Base-by-base conservation (phyloP, 2,113 vertebrate species). In the Nyctereutes procyonoides region DNA sequence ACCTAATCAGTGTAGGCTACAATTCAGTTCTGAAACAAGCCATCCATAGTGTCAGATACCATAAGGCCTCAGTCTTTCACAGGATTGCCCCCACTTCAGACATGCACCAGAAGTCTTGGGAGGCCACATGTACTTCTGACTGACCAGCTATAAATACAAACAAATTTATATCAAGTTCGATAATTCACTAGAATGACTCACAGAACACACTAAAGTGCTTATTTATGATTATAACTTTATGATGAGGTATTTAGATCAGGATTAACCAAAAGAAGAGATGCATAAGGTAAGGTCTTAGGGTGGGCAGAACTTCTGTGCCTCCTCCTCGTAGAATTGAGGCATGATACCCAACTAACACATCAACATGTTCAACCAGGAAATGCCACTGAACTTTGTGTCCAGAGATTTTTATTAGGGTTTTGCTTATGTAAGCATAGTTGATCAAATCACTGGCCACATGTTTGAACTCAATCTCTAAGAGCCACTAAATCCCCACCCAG, bases 281-380 rank as follows among this genome's bases (percentile, higher is more conserved):
- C 5, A 69, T 17, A 51, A 6, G 6, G 3, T 6, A 58, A 32
- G n/a, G 9, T 93, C 67, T 76, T 53, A 11, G 11, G 35, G 9
- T 8, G 0, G 19, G 26, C 10, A 20, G 6, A 13, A 1, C 4
- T 55, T 88, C 2, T 2, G 19, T 38, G 14, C 28, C 13, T 14
- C 51, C 14, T 65, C 38, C 48, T 76, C 17, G 19, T 15, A 6
- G 35, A 74, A 63, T 43, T 12, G 58, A 35, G 11, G 1, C 16
- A 43, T 20, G 15, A 55, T 8, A 26, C 7, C 26, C 7, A 85
- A 51, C 5, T 22, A 38, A 20, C 20, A 81, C 13, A 38, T 38
- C 11, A n/a, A 51, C 17, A 6, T 30, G 28, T 14, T 77, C 32
- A 91, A 14, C 28, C 14, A 9, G 16, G 32, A 62, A 77, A 62